Percentiles rank a stretch among this genome's conserved stretches.
Conservation (phyloP, 2,797 vertebrate species). For the Etheostoma nigrum region DNA sequence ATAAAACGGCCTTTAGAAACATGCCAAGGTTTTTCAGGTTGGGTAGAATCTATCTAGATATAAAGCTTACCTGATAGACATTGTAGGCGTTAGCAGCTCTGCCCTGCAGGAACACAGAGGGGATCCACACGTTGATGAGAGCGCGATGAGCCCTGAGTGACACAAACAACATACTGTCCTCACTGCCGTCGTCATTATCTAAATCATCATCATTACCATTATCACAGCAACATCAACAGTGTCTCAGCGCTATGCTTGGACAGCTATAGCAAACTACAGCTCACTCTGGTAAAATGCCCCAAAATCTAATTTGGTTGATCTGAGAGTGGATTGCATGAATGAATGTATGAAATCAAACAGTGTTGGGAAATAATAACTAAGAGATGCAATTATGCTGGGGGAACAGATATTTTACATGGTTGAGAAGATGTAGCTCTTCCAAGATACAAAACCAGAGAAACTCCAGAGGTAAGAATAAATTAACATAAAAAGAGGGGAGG, state of each 20-base stretch:
- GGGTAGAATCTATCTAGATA: neutral
- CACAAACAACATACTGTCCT: constrained; percentile 59
- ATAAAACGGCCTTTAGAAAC: too few relatives aligned
- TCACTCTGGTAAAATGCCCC: constrained; percentile 37
- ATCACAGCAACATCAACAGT: constrained; percentile 41
- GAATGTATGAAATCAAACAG: constrained; percentile 22
- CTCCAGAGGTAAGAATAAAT: neutral
- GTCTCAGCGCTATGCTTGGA: constrained; percentile 22
- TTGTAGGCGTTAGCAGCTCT: constrained; percentile 95
- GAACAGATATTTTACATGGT: neutral
- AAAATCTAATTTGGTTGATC: constrained; percentile 26
- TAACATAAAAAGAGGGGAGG: neutral
- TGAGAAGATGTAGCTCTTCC: neutral
- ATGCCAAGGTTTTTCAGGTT: too few relatives aligned
- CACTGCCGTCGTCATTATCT: constrained; percentile 27
- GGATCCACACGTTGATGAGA: constrained; percentile 99
- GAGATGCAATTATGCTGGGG: neutral
- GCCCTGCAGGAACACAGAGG: constrained; percentile 97
- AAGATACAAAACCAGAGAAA: neutral
- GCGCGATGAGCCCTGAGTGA: constrained; percentile 93
- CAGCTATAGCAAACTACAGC: constrained; percentile 31
- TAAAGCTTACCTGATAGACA: constrained; percentile 93
- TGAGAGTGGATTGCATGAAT: constrained; percentile 6
- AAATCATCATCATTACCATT: constrained; percentile 37
- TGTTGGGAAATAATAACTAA: neutral